These are phyloP conservation scores for Phoenicopterus ruber DNA, from an alignment of 2,113 vertebrate genomes.

Conservation along the genomic window DNA sequence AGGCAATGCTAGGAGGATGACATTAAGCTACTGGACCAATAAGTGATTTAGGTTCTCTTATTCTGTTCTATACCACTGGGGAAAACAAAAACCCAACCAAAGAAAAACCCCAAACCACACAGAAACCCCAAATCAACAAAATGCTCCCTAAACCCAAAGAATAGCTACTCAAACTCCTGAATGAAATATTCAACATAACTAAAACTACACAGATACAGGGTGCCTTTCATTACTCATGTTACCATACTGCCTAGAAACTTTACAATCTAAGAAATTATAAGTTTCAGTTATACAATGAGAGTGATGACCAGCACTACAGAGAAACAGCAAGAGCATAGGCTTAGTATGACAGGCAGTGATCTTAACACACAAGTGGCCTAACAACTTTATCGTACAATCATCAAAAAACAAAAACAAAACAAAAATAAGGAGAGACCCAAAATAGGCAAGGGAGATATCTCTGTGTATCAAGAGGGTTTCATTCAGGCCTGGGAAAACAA, in stretches of 20 bases:
- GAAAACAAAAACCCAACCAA: neutral
- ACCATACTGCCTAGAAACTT: neutral
- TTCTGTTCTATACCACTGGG: neutral
- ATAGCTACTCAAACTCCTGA: neutral
- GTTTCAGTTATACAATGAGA: neutral
- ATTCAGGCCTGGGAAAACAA: neutral
- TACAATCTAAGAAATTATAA: neutral
- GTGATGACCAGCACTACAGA: neutral
- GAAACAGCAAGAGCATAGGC: neutral
- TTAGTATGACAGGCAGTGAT: neutral
- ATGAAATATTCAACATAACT: neutral
- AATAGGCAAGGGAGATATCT: neutral
- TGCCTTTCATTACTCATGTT: neutral
- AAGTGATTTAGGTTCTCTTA: neutral
- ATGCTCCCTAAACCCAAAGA: neutral
- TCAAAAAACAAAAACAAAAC: neutral
- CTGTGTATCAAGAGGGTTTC: neutral
- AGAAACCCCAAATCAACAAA: neutral
- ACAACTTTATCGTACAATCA: neutral
- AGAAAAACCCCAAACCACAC: neutral
- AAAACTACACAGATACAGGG: neutral
- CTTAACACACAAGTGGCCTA: neutral
- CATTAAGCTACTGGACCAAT: neutral
- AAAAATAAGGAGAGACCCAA: neutral
- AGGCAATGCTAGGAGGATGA: neutral